Conservation (phyloP, 2,888 invertebrate species). For the Chesias legatella region DNA sequence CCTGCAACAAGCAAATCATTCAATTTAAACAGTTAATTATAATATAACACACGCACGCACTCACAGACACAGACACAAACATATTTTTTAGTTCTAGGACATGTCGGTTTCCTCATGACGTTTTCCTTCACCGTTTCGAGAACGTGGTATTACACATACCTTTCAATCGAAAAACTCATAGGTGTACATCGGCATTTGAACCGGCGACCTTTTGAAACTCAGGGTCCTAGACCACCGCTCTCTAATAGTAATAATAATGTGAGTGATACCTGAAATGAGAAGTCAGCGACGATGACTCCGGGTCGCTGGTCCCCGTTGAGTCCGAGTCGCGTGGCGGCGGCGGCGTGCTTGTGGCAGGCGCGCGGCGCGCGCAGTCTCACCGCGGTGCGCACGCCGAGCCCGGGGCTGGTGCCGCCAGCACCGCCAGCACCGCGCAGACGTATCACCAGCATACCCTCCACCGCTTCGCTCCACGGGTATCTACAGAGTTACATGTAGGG, state of each 20-base stretch:
- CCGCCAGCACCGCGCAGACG: slow-evolving; percentile 58
- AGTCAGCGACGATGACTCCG: slow-evolving; percentile 61
- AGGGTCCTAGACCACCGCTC: no score
- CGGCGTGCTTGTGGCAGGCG: slow-evolving; percentile 67
- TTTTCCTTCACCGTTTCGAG: no score
- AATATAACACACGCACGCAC: no score
- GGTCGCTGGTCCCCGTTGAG: slow-evolving; percentile 44
- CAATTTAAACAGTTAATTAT: not conserved
- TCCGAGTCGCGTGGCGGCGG: slow-evolving; percentile 51
- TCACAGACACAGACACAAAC: not conserved
- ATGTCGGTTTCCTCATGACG: no score
- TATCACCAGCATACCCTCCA: slow-evolving; percentile 73
- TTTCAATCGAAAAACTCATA: no score
- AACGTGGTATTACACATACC: no score
- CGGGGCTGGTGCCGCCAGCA: no score
- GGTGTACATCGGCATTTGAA: no score
- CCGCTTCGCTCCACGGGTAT: slow-evolving; percentile 74
- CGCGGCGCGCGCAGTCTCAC: slow-evolving; percentile 54
- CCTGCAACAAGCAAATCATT: slow-evolving; percentile 52
- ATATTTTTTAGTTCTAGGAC: no score
- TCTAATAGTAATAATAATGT: no score
- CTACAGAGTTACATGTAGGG: no score
- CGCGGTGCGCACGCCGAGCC: slow-evolving; percentile 54
- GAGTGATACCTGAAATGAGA: slow-evolving; percentile 73
- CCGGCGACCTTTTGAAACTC: no score